phyloP scores from a whole-genome alignment of 2,797 vertebrate species.

The Tympanoctomys barrerae region DNA sequence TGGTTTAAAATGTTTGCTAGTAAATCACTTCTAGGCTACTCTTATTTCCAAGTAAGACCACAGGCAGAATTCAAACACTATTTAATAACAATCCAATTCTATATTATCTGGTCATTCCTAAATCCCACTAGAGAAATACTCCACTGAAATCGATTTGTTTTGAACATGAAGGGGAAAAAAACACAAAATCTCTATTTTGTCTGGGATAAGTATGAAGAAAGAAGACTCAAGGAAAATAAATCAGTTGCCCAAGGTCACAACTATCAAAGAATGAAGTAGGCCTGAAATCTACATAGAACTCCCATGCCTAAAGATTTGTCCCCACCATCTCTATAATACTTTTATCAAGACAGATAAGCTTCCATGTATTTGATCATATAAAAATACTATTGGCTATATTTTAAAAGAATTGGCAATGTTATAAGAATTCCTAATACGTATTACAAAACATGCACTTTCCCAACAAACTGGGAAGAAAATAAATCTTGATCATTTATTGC shows the following conservation, averaged over 20 bases:
- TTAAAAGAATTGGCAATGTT: not conserved
- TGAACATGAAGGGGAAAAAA: not conserved
- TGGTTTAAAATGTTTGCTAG: conserved; percentile 35
- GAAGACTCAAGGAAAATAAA: not conserved
- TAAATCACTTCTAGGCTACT: not conserved
- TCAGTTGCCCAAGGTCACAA: not conserved
- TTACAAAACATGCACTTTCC: not conserved
- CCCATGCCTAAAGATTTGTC: not conserved
- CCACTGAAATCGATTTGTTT: conserved; percentile 21
- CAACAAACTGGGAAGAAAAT: conserved; percentile 26
- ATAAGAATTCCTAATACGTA: conserved; percentile 1
- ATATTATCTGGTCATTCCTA: conserved; percentile 19
- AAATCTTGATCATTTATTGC: not conserved
- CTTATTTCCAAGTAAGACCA: conserved; percentile 2
- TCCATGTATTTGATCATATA: not conserved
- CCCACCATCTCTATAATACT: not conserved
- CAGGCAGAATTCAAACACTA: not conserved
- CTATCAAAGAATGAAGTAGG: conserved; percentile 2
- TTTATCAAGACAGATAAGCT: not conserved
- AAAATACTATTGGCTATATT: not conserved
- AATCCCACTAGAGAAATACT: not conserved
- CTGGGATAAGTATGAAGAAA: not conserved
- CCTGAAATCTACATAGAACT: conserved; percentile 17
- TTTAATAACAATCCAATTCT: conserved; percentile 42
- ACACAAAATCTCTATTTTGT: not conserved